Evolutionary conservation across 2,797 vertebrate genomes (phyloP), one percentile per base, ranked within the genome.

Genomic region (Zalophus californianus): DNA sequence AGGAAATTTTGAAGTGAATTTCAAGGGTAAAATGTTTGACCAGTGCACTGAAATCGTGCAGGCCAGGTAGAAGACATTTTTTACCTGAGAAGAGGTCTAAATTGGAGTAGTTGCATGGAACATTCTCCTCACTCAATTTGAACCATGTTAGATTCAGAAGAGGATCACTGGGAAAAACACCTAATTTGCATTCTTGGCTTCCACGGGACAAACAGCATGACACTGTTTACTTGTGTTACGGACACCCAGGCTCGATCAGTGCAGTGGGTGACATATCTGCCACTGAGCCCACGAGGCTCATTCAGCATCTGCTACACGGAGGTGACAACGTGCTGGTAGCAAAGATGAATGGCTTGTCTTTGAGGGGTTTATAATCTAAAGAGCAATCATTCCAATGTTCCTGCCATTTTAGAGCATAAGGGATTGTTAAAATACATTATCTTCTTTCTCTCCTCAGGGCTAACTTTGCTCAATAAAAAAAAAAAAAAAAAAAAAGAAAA

Each of bases 201-300:
- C 41, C 29, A 6, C 1, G 21, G 38, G 44, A 7, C 73, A 16
- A 1, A 8, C 2, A 35, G 10, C 9, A 0, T 3, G 23, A 9
- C 1, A 1, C 9, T 1, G 23, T 13, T 27, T 11, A 7, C 6
- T 12, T 3, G 0, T 14, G 14, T 7, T 8, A 1, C 38, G 0
- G 5, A 29, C n/a, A 15, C n/a, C n/a, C n/a, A 7, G 0, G 0
- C 16, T 54, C 20, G 15, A 1, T 25, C 2, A 4, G 0, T 18
- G 5, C 0, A 0, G 13, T 3, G 0, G 7, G 14, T 54, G 48
- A 16, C 11, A 0, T 14, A 5, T 41, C 11, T 5, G 64, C 68
- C 20, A 0, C 11, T 1, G 1, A 32, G 38, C 2, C 48, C 2
- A 1, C 7, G 6, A 14, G n/a, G 21, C 21, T 32, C 60, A 2